Base-by-base conservation (phyloP, 2,113 vertebrate species). In the Pterocles gutturalis region DNA sequence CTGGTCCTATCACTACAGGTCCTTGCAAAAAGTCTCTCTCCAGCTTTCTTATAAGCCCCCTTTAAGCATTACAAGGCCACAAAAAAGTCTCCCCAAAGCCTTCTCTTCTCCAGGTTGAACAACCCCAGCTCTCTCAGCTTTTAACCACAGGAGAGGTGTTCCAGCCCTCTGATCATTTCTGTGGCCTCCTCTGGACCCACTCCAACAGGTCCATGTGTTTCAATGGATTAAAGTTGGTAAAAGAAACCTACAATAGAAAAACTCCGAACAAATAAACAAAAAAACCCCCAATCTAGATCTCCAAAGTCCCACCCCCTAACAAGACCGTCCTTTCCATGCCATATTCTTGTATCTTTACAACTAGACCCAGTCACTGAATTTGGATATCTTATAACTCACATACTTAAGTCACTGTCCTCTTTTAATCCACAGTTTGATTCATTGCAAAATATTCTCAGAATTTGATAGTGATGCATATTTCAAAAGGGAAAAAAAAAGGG, bases 171-270 rank as follows among this genome's bases (percentile, higher is more conserved):
- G 7, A 38, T 4, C 41, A 38, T n/a, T 15, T 31, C 9, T 6
- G 5, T 19, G 55, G 26, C 17, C 57, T 70, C 34, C 43, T 57
- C 41, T 41, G 61, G 51, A 4, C 15, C 19, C 0, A 0, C 53
- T 58, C 16, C 61, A 51, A 13, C 7, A 75, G 12, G 2, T 51
- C 34, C 7, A 6, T 38, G 19, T 38, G 53, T 31, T 71, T 19
- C 31, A 20, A 17, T 24, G 9, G 14, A 57, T 13, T 89, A 16
- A 73, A 55, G 16, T 29, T 2, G 1, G 17, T 57, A 41, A 48
- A 70, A 69, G 5, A 77, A 58, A 58, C 13, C 4, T 12, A 36
- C 1, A 58, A 34, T 3, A 24, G 48, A 41, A 86, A 34, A 53
- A 24, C 1, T 0, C 13, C 10, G 51, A 58, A 51, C 10, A 60